A percentile compares a stretch with the other conserved stretches of the same genome.
Evolutionary conservation across 2,113 vertebrate genomes (phyloP).

Genomic region (Xiphorhynchus elegans): DNA sequence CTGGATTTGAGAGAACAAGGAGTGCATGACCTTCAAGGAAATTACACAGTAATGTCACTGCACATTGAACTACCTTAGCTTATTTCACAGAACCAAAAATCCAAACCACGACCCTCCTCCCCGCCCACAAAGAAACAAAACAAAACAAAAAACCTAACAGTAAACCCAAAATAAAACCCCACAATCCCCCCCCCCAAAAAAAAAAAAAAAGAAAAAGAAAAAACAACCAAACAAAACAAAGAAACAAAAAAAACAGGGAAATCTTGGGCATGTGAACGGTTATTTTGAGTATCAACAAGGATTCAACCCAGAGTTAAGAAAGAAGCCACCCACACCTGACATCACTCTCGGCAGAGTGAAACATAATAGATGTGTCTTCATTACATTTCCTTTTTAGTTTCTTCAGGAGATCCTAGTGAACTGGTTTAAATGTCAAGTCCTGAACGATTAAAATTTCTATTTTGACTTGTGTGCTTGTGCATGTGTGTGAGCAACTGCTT

Average conservation of each 20-base stretch:
- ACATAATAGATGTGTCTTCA: not conserved
- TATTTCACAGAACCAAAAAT: not conserved
- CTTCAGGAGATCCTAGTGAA: not conserved
- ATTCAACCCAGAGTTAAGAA: not conserved
- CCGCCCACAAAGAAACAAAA: not conserved
- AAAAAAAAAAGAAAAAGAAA: not conserved
- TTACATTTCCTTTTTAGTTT: not conserved
- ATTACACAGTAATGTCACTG: not conserved
- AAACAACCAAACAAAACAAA: not conserved
- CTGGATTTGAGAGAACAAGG: not conserved
- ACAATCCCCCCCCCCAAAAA: no score
- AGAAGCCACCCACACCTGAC: not conserved
- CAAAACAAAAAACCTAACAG: no score
- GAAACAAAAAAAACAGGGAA: not conserved
- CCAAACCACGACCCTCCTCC: no score
- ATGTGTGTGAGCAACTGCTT: not conserved
- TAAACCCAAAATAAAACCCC: no score
- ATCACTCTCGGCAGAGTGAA: not conserved
- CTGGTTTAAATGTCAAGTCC: not conserved
- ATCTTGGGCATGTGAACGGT: rapidly evolving
- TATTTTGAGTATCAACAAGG: not conserved
- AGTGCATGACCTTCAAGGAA: not conserved
- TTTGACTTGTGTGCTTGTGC: not conserved
- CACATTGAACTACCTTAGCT: not conserved
- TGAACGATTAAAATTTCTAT: not conserved